Evolutionary conservation across 1,140 invertebrate genomes (phyloP).

Genomic region (Drosophila mauritiana): DNA sequence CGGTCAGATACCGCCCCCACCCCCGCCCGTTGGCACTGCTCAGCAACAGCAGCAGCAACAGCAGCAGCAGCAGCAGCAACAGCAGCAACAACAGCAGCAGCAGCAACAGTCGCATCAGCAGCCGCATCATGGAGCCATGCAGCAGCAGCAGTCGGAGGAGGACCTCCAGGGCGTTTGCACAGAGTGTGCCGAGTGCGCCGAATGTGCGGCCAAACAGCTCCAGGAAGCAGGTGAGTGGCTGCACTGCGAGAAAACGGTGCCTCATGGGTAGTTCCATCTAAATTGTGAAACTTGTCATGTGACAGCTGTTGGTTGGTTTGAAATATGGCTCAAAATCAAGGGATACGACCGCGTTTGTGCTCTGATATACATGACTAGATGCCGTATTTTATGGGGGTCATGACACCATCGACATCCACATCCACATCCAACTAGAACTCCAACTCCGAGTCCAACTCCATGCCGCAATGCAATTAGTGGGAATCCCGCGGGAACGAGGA

Average conservation of each 20-base stretch:
- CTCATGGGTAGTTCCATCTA: background rate
- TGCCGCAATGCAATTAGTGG: slow-evolving; percentile 58
- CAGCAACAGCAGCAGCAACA: slow-evolving; percentile 52
- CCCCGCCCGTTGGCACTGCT: slow-evolving; percentile 63
- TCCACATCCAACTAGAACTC: background rate
- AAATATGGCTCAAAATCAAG: no score
- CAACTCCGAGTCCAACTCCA: background rate
- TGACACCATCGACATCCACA: no score
- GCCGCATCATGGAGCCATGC: slow-evolving; percentile 42
- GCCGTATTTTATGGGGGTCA: no score
- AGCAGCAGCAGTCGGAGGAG: slow-evolving; percentile 68
- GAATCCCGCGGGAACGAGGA: slow-evolving; percentile 2
- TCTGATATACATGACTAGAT: background rate
- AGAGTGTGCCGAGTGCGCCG: slow-evolving; percentile 84
- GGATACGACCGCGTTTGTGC: background rate
- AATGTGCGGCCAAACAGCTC: slow-evolving; percentile 84
- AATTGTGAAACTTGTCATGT: no score
- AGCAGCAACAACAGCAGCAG: slow-evolving; percentile 27
- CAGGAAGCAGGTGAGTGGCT: slow-evolving; percentile 79
- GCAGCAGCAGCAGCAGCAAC: slow-evolving; percentile 45
- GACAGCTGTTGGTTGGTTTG: no score
- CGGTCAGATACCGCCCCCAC: slow-evolving; percentile 76
- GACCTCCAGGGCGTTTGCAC: slow-evolving; percentile 82
- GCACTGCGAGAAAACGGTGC: background rate
- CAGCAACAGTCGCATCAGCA: slow-evolving; percentile 42